A percentile compares a stretch with the other conserved stretches of the same genome.
phyloP scores from a whole-genome alignment of 2,888 invertebrate species.

The Zaprionus bogoriensis region DNA sequence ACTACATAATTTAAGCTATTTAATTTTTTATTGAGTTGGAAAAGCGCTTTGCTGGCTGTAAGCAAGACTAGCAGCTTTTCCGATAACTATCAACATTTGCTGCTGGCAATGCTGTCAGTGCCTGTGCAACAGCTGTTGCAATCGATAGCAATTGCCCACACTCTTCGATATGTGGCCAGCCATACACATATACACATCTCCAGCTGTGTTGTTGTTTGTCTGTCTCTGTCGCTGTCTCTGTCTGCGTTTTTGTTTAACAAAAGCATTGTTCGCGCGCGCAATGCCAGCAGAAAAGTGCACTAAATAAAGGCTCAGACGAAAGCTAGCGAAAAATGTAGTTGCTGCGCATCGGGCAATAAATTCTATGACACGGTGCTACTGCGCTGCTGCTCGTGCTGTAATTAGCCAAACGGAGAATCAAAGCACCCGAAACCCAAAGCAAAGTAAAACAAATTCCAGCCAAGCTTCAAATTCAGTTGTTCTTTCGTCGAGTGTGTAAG shows the following conservation, averaged over 20 bases:
- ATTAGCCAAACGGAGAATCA: constrained; percentile 35
- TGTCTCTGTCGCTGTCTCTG: constrained; percentile 66
- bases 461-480: constrained; percentile 18
- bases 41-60: too few relatives aligned
- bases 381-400: constrained; percentile 29
- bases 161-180: constrained; percentile 16
- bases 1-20: too few relatives aligned
- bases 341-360: constrained; percentile 19
- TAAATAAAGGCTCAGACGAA: constrained; percentile 23
- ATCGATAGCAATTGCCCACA: constrained; percentile 13
- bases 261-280: constrained; percentile 73
- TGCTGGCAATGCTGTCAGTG: constrained; percentile 26
- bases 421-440: constrained; percentile 25
- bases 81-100: neutral
- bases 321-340: constrained; percentile 55
- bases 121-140: constrained; percentile 34
- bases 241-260: constrained; percentile 63
- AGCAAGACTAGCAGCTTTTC: neutral
- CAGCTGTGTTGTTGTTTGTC: constrained; percentile 68
- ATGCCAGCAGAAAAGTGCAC: constrained; percentile 55
- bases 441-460: constrained; percentile 5
- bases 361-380: constrained; percentile 60
- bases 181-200: constrained; percentile 23
- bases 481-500: neutral
- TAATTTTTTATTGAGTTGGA: too few relatives aligned